Evolutionary conservation across 2,888 invertebrate genomes (phyloP).

Genomic region (Plagodis dolabraria): DNA sequence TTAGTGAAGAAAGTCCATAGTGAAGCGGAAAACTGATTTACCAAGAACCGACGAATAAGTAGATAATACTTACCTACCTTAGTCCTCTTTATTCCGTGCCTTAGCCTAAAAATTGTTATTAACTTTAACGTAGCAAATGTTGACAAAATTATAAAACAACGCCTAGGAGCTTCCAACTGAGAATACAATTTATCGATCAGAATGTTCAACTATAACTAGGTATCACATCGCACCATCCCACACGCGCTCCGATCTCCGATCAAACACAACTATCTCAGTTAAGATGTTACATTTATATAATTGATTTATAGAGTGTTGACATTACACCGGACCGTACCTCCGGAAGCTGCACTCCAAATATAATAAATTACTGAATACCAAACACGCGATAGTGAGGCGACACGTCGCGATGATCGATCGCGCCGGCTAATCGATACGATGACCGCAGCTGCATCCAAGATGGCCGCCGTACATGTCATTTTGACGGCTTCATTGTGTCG

Average conservation of each 20-base stretch:
- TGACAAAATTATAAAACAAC: too few species aligned
- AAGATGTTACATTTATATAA: conserved; percentile 70
- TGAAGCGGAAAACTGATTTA: too few species aligned
- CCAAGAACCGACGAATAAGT: too few species aligned
- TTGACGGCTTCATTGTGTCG: conserved; percentile 63
- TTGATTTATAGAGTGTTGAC: conserved; percentile 82
- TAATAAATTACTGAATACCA: conserved; percentile 72
- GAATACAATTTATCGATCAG: too few species aligned
- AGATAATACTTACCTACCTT: too few species aligned
- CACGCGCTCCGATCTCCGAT: conserved; percentile 29
- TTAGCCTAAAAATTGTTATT: too few species aligned
- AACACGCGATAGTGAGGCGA: conserved; percentile 57
- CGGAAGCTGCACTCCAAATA: conserved; percentile 74
- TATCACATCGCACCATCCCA: conserved; percentile 26
- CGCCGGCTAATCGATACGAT: conserved; percentile 49
- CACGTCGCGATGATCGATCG: conserved; percentile 65
- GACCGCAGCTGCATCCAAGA: conserved; percentile 57
- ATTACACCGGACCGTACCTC: conserved; percentile 46
- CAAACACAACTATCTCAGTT: conserved; percentile 53
- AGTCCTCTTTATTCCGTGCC: too few species aligned
- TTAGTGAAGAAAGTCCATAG: too few species aligned
- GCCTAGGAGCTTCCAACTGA: too few species aligned
- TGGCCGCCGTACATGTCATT: conserved; percentile 54
- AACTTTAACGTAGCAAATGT: too few species aligned
- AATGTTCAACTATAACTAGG: too few species aligned